These are phyloP conservation scores for Megaceryle maxima DNA, from an alignment of 2,113 vertebrate species.

Conservation along the genomic window DNA sequence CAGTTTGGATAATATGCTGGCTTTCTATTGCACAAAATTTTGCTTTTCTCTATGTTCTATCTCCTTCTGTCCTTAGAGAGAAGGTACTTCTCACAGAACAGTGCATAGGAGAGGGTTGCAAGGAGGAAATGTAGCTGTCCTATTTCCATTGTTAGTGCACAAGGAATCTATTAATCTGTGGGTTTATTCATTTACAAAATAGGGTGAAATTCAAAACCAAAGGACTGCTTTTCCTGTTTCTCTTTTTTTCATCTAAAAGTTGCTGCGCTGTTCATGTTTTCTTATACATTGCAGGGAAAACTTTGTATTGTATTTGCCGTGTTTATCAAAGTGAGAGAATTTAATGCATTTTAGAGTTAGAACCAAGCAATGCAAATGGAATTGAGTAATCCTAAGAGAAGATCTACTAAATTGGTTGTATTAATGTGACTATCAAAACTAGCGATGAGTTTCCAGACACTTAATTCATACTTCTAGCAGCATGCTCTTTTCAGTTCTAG, in stretches of 20 bases:
- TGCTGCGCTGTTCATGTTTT: background rate
- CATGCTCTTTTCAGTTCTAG: background rate
- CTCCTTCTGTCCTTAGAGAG: background rate
- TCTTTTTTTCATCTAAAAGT: background rate
- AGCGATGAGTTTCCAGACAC: background rate
- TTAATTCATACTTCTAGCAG: background rate
- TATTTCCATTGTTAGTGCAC: conserved; percentile 41
- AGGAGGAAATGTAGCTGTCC: background rate
- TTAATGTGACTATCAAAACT: background rate
- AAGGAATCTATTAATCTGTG: conserved; percentile 3
- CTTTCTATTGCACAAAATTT: background rate
- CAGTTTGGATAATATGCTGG: background rate
- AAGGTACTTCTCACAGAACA: background rate
- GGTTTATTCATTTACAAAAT: conserved; percentile 32
- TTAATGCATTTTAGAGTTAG: background rate
- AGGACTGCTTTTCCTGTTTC: background rate
- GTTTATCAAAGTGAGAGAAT: background rate
- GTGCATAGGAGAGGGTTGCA: background rate
- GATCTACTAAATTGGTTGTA: background rate
- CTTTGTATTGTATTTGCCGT: background rate
- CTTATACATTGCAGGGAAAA: background rate
- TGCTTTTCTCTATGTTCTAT: background rate
- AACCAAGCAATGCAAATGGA: background rate
- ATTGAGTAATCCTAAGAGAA: background rate
- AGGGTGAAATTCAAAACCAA: background rate